These are phyloP conservation scores for Lamellibrachia satsuma DNA, from an alignment of 2,888 invertebrate species.

Conservation along the genomic window DNA sequence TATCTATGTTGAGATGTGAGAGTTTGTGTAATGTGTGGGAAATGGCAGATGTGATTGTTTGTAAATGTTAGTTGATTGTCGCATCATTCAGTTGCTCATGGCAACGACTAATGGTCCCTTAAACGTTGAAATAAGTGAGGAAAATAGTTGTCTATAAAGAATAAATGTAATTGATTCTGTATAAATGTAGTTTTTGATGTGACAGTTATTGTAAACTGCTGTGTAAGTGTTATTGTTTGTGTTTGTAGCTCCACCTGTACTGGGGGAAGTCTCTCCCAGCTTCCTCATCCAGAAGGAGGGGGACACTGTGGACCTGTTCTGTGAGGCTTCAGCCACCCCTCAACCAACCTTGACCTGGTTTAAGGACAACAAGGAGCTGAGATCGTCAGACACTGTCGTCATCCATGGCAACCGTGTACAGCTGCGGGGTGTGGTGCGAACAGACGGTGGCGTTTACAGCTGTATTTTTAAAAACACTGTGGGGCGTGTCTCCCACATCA, in stretches of 20 bases:
- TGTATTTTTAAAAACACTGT: constrained; percentile 95
- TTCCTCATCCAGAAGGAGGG: constrained; percentile 68
- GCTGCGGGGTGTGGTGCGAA: constrained; percentile 89
- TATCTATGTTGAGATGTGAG: too few relatives aligned
- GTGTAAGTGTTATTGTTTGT: neutral
- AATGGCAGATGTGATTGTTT: neutral
- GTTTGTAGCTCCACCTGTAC: constrained; percentile 41
- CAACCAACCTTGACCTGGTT: constrained; percentile 95
- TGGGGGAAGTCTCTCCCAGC: constrained; percentile 42
- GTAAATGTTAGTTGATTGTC: too few relatives aligned
- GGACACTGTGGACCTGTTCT: constrained; percentile 94
- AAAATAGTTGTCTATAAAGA: too few relatives aligned
- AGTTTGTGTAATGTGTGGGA: neutral
- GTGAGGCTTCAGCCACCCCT: constrained; percentile 93
- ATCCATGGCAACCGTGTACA: constrained; percentile 37
- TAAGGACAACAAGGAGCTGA: constrained; percentile 71
- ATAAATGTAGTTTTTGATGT: neutral
- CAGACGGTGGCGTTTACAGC: constrained; percentile 95
- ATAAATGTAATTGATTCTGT: too few relatives aligned
- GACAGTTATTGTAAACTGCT: neutral
- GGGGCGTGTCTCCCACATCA: constrained; percentile 94
- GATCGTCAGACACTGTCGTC: constrained; percentile 33
- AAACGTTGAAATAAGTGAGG: too few relatives aligned
- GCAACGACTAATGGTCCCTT: too few relatives aligned
- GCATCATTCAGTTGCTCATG: too few relatives aligned